Base-by-base conservation (phyloP, 2,797 vertebrate species). In the Gadopsis marmoratus region DNA sequence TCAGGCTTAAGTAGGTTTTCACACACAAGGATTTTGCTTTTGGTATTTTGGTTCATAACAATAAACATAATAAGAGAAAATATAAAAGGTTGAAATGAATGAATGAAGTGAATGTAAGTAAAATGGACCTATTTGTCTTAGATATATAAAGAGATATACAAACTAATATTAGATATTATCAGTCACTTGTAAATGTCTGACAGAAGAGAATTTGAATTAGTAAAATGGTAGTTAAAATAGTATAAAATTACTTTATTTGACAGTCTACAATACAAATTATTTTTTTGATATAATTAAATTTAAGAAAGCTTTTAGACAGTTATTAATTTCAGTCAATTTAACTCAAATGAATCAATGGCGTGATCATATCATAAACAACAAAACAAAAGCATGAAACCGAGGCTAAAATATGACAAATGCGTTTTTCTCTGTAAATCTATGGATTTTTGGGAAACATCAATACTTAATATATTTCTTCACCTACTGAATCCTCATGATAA, bases 391-490 rank as follows among this genome's bases (percentile, higher is more conserved):
- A 23, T 17, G 6, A 71, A 50, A 61, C 26, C 12, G 54, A 62
- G n/a, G 23, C 19, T 41, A 21, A 35, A 45, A 50, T 21, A n/a
- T 54, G 26, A 48, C n/a, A 33, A 71, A 64, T 71, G 13, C 9
- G 26, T 60, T 51, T 45, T 43, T 39, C 21, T n/a, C n/a, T 23
- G 1, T 51, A 10, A 23, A 17, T 19, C 5, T 62, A 19, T 76
- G 19, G 26, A 50, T 81, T 63, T 72, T 17, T 69, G 7, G 10
- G 7, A 67, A 59, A 72, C n/a, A 43, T 26, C 31, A 55, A 56
- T 39, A 60, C 79, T 56, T 37, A 43, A 84, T 78, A 64, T 59
- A 70, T 11, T 70, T 60, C 48, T 45, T 76, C 56, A 31, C 19
- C 41, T 54, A 1, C 71, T 56, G 47, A 71, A 86, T 83, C 55